Base-by-base conservation (phyloP, 2,113 vertebrate genomes). In the Ranitomeya variabilis region DNA sequence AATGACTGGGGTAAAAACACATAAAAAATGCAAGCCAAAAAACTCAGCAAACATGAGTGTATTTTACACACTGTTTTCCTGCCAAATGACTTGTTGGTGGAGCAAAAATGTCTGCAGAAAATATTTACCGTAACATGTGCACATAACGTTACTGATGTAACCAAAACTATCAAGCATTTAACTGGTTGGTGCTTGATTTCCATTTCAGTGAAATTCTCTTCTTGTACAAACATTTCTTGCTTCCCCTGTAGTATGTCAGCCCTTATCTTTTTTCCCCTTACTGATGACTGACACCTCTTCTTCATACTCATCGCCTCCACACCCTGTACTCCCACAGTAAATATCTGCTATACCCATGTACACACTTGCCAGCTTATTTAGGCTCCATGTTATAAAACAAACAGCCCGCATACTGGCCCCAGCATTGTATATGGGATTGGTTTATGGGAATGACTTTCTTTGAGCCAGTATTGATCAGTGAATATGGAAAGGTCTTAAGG, bases 171-270 rank as follows among this genome's bases (percentile, higher is more conserved):
- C 26, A 31, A 31, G 26, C 26, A 31, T 31, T 31, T 31, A 31
- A 31, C 26, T 31, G 26, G 26, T 31, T 31, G 26, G 26, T 31
- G 26, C 26, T 31, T 31, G 26, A 31, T 31, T 31, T 31, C 26
- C 26, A 31, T 31, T 1, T 31, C 26, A 31, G 26, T 31, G 26
- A 31, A 31, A 2, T 31, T 62, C 64, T 23, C 64, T 23, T 67
- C 64, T 67, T 67, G 66, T 23, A 23, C 64, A 69, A 26, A 69
- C 66, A 69, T 80, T 26, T 59, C n/a, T 80, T 59, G 78, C n/a
- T 13, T 12, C 57, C 55, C n/a, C 54, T 80, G 55, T 80, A 80
- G 31, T 14, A 4, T 80, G 3, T 80, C 45, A 59, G 54, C 55
- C 78, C 54, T 59, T 59, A 80, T 80, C 52, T 80, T 13, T n/a